A percentile compares a stretch with the other conserved stretches of the same genome.
phyloP scores from a whole-genome alignment of 2,888 invertebrate genomes.

The Ommatoiulus sabulosus region DNA sequence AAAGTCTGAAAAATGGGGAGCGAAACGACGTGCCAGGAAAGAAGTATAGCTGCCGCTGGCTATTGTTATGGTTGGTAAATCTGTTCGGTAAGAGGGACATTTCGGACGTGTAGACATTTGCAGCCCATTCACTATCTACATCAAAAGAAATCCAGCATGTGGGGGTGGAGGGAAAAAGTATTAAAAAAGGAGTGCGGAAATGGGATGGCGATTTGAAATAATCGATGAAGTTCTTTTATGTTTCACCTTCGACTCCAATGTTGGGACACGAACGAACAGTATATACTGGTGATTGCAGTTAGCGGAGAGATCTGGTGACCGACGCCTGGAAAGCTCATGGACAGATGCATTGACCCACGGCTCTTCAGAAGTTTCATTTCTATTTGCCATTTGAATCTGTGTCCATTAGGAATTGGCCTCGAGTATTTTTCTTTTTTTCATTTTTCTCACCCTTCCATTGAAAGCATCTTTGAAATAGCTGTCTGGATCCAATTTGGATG shows the following conservation, averaged over 20 bases:
- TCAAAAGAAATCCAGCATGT: neutral
- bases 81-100: conserved; percentile 40
- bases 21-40: conserved; percentile 16
- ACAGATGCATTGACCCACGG: neutral
- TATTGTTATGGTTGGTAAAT: conserved; percentile 43
- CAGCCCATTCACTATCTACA: conserved; percentile 34
- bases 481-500: neutral
- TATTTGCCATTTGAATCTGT: neutral
- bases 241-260: conserved; percentile 31
- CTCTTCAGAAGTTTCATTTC: conserved; percentile 28
- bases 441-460: conserved; percentile 24
- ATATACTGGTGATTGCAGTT: neutral
- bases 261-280: neutral
- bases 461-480: conserved; percentile 9
- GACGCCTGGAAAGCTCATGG: neutral
- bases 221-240: conserved; percentile 43
- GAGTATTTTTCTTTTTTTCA: neutral
- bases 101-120: conserved; percentile 40
- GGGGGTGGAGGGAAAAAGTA: neutral
- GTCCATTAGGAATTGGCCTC: conserved; percentile 35
- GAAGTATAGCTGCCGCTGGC: conserved; percentile 21
- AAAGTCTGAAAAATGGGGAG: conserved; percentile 25
- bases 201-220: conserved; percentile 43
- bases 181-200: conserved; percentile 35
- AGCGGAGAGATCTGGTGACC: neutral